Base-by-base conservation (phyloP, 1,140 invertebrate genomes). In the Bombus soroeensis region DNA sequence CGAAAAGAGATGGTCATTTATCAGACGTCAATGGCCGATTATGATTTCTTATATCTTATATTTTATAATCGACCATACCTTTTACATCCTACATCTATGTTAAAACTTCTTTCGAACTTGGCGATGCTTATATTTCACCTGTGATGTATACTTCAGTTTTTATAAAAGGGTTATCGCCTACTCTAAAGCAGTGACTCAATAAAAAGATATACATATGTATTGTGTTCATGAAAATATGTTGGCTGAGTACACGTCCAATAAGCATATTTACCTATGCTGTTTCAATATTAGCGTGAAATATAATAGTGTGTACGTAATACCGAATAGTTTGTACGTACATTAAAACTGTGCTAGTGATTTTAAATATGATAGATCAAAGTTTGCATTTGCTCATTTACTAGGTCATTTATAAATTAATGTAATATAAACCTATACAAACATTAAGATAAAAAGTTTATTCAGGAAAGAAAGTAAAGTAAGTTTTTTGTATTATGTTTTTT, bases 301-400 rank as follows among this genome's bases (percentile, higher is more conserved):
- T 71, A 64, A 15, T 59, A 74, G 32, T 74, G 62, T 68, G 81
- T 83, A 83, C 81, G 81, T 83, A 83, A 83, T 83, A 83, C 53
- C 62, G 34, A 66, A 53, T 68, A 39, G 34, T 53, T 83, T 83
- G 81, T 76, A 83, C 81, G 81, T 83, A 83, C 72, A 68, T 76
- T 53, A 15, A n/a, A 64, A 47, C 0, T 13, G 3, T 3, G 25
- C 6, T 73, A 73, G 53, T 41, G 18, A 66, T 32, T 75, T 66
- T 74, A 47, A 53, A 73, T 25, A n/a, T 39, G 13, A 53, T 25
- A 34, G 28, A 59, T 70, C 64, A n/a, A 28, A 5, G 4, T 70
- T 70, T 15, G 43, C 8, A 4, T 47, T 43, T 13, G 3, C 22
- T 43, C 13, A 53, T 80, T 39, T 12, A n/a, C 12, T 80, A 34